A percentile compares a stretch with the other conserved stretches of the same genome.
Conservation (phyloP, 2,113 vertebrate species). For the Sylvilagus bachmani region DNA sequence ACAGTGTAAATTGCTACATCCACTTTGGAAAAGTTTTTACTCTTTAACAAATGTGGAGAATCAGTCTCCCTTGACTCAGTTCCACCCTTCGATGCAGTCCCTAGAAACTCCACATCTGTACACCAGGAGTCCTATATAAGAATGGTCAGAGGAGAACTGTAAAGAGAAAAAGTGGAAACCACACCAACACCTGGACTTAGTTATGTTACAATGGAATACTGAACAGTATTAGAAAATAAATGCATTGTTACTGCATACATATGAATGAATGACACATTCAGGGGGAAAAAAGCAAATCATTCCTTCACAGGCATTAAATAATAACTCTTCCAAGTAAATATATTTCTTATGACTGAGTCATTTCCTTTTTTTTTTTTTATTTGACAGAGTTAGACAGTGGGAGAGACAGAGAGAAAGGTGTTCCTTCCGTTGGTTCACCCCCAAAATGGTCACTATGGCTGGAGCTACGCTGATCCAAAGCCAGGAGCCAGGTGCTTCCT, state of each 20-base stretch:
- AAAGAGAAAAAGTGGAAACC: not conserved
- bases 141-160: not conserved
- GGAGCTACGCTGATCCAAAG: too few relatives aligned
- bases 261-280: not conserved
- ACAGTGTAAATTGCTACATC: not conserved
- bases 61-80: not conserved
- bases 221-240: not conserved
- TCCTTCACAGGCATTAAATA: not conserved
- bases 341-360: not conserved
- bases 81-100: not conserved
- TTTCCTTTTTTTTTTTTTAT: too few relatives aligned
- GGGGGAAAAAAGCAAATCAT: not conserved
- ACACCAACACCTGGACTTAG: not conserved
- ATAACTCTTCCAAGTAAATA: slow-evolving; percentile 46
- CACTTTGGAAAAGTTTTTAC: not conserved
- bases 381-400: too few relatives aligned
- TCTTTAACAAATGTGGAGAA: not conserved
- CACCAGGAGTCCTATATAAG: not conserved
- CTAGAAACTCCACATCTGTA: not conserved
- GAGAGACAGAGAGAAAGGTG: too few relatives aligned
- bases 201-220: not conserved
- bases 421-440: too few relatives aligned
- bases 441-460: too few relatives aligned
- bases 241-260: not conserved
- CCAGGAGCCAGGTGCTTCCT: too few relatives aligned